Conservation (phyloP, 2,888 invertebrate species). For the Cantharis flavilabris region DNA sequence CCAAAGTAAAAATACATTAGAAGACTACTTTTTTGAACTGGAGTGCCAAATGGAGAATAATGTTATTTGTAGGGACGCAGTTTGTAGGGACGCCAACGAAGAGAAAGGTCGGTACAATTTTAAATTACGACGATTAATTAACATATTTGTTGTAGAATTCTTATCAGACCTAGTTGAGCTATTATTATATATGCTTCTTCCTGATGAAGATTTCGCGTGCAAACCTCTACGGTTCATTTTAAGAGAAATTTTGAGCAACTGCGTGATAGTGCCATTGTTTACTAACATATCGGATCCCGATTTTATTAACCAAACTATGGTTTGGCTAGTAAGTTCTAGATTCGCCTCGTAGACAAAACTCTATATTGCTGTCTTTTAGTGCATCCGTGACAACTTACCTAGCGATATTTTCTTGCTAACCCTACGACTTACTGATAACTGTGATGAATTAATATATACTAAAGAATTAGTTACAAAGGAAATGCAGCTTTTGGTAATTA, state of each 20-base stretch:
- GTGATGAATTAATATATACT: slow-evolving; percentile 82
- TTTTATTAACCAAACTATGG: slow-evolving; percentile 86
- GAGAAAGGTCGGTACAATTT: slow-evolving; percentile 61
- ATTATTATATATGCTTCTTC: slow-evolving; percentile 79
- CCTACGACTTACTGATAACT: slow-evolving; percentile 76
- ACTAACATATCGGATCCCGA: slow-evolving; percentile 85
- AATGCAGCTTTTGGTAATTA: slow-evolving; percentile 71
- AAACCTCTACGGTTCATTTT: slow-evolving; percentile 77
- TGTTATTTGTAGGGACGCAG: slow-evolving; percentile 75
- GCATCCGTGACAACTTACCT: slow-evolving; percentile 76
- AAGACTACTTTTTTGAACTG: slow-evolving; percentile 85
- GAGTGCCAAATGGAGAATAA: slow-evolving; percentile 87
- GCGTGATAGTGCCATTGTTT: slow-evolving; percentile 60
- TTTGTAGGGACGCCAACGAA: slow-evolving; percentile 71
- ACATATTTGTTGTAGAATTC: slow-evolving; percentile 64
- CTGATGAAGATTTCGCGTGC: slow-evolving; percentile 84
- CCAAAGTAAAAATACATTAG: slow-evolving; percentile 57
- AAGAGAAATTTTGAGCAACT: slow-evolving; percentile 62
- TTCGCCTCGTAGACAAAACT: background rate
- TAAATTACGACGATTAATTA: background rate
- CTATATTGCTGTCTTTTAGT: slow-evolving; percentile 61
- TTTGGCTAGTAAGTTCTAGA: slow-evolving; percentile 75
- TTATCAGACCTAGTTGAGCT: slow-evolving; percentile 83
- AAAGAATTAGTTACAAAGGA: slow-evolving; percentile 80
- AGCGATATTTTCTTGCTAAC: slow-evolving; percentile 86